Percentiles rank a stretch among this genome's conserved stretches.
Evolutionary conservation across 2,113 vertebrate species (phyloP).

Genomic region (Thymallus thymallus): DNA sequence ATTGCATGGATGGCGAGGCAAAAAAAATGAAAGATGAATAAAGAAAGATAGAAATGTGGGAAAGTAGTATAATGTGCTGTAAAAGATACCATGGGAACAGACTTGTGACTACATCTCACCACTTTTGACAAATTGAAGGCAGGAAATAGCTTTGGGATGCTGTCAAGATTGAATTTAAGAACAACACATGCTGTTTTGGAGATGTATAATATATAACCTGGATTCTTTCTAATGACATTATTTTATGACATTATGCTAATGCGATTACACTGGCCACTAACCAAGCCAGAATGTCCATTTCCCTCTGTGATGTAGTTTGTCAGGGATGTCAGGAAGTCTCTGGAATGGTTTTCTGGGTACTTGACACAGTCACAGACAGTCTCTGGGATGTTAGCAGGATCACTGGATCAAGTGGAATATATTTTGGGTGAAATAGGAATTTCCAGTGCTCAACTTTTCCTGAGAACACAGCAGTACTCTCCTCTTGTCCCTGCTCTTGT

Average conservation of each 20-base stretch:
- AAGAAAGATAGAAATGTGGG: constrained; percentile 39
- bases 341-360: constrained; percentile 37
- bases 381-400: neutral
- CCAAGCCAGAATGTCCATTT: constrained; percentile 26
- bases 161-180: neutral
- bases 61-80: constrained; percentile 48
- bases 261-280: constrained; percentile 25
- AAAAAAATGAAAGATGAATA: constrained; percentile 62
- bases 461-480: constrained; percentile 22
- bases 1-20: constrained; percentile 40
- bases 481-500: constrained; percentile 35
- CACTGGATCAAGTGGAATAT: neutral
- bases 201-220: neutral
- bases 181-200: neutral
- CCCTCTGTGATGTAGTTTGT: constrained; percentile 38
- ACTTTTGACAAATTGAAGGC: constrained; percentile 23
- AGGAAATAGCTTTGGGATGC: neutral
- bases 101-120: constrained; percentile 32
- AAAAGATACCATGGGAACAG: constrained; percentile 44
- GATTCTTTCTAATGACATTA: neutral
- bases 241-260: constrained; percentile 24
- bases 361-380: constrained; percentile 29
- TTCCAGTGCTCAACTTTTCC: constrained; percentile 25
- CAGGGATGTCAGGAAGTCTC: constrained; percentile 18
- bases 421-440: constrained; percentile 14